Evolutionary conservation across 2,888 invertebrate genomes (phyloP), one percentile per base, ranked within the genome.

Genomic region (Mactromeris polynyma): DNA sequence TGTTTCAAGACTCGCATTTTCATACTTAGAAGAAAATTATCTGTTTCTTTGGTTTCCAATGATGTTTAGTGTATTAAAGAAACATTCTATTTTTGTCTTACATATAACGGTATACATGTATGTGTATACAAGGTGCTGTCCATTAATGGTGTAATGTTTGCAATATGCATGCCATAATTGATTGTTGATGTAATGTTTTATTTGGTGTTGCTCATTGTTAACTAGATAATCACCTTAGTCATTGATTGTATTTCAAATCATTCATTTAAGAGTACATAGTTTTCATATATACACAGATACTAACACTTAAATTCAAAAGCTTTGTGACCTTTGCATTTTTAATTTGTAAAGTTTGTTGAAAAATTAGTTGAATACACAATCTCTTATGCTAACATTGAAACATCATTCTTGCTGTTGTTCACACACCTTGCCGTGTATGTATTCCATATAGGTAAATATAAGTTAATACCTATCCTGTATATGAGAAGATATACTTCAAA

Each of bases 91-190:
- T 26, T 11, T 6, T 51, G 51, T 64, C 26, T 6, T 26, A 26
- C 58, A 64, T 64, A 26, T 64, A 26, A 64, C 51, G 2, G 51
- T 51, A 19, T 51, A 26, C 26, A 64, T 64, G 19, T 73, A 4
- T 64, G 36, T 73, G 19, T 11, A 31, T 73, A 33, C 33, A 73
- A 73, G 73, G 73, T 73, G 73, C 73, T 73, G 73, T 73, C 73
- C 4, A 73, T 36, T 36, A 26, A 33, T 21, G 11, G 33, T 73
- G 4, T 7, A 73, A 73, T 73, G 73, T 73, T n/a, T 73, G 73
- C 73, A 73, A 73, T 73, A 73, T 36, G 73, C 73, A 73, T 73
- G 73, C 73, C 73, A 73, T 73, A 73, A 73, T 73, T 36, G 0
- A 73, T 33, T 36, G 26, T 69, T 69, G 33, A 33, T 64, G 51